Evolutionary conservation across 2,797 vertebrate species (phyloP).

Genomic region (Helarctos malayanus): DNA sequence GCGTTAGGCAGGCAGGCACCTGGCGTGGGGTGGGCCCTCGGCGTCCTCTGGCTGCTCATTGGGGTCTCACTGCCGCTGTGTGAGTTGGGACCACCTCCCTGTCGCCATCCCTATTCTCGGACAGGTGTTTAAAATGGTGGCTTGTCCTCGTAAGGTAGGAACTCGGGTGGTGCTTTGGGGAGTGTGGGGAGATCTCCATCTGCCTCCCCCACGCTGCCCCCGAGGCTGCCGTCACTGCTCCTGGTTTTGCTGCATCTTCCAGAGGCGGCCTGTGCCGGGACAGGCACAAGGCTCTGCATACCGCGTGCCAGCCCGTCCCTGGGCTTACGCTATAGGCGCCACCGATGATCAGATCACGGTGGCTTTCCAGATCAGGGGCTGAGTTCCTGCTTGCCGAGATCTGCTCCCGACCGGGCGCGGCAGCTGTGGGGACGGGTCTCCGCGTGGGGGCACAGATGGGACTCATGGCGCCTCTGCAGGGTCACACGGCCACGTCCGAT

Average conservation of each 20-base stretch:
- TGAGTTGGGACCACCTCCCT: fast-evolving
- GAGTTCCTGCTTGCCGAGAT: not conserved
- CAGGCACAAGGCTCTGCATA: fast-evolving
- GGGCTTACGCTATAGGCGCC: fast-evolving
- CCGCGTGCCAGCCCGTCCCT: fast-evolving
- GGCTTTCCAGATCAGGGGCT: not conserved
- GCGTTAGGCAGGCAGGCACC: fast-evolving
- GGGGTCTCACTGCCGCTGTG: fast-evolving
- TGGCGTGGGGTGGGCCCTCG: fast-evolving
- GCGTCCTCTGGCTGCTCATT: not conserved
- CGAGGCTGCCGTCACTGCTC: not conserved
- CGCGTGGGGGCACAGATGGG: no score
- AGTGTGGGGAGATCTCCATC: fast-evolving
- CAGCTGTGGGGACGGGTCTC: not conserved
- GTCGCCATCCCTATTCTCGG: not conserved
- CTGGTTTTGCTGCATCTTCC: not conserved
- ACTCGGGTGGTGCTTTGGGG: fast-evolving
- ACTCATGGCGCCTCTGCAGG: no score
- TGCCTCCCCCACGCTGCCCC: fast-evolving
- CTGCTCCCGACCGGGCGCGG: fast-evolving
- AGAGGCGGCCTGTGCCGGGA: not conserved
- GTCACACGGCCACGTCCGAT: not conserved
- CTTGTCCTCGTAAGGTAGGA: not conserved
- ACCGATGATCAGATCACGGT: fast-evolving
- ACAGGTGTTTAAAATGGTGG: fast-evolving